Conservation (phyloP, 1,140 invertebrate species). For the Atta colombica region DNA sequence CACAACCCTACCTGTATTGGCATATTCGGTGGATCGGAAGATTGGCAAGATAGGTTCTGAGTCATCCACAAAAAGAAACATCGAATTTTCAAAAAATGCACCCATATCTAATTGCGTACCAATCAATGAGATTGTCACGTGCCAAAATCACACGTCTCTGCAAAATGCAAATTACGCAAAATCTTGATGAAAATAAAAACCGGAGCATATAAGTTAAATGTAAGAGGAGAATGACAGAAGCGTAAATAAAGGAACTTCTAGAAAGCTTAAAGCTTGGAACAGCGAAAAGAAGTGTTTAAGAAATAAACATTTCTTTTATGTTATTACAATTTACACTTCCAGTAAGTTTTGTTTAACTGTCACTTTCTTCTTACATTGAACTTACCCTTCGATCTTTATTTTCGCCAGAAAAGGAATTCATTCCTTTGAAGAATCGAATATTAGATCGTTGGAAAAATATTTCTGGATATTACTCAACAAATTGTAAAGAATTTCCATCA, state of each 20-base stretch:
- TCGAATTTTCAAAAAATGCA: constrained; percentile 58
- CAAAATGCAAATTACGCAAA: background rate
- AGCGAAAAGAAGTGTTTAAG: no score
- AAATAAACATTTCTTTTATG: background rate
- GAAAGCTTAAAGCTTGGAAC: background rate
- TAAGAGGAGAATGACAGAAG: no score
- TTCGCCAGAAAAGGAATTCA: background rate
- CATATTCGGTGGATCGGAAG: constrained; percentile 17
- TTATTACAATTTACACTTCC: background rate
- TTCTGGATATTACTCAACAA: background rate
- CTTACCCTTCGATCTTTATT: background rate
- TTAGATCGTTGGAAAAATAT: background rate
- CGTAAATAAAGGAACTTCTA: background rate
- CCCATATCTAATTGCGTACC: constrained; percentile 38
- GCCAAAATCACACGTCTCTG: background rate
- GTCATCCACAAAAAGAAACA: constrained; percentile 68
- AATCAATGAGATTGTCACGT: background rate
- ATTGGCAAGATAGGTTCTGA: constrained; percentile 35
- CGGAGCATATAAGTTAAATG: background rate
- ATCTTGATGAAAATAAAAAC: background rate
- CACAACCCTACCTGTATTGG: constrained; percentile 33
- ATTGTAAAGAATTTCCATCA: background rate
- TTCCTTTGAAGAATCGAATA: background rate
- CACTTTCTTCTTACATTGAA: background rate
- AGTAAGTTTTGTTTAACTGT: background rate